Evolutionary conservation across 2,888 invertebrate genomes (phyloP).

Genomic region (Drosophila melanosoma): DNA sequence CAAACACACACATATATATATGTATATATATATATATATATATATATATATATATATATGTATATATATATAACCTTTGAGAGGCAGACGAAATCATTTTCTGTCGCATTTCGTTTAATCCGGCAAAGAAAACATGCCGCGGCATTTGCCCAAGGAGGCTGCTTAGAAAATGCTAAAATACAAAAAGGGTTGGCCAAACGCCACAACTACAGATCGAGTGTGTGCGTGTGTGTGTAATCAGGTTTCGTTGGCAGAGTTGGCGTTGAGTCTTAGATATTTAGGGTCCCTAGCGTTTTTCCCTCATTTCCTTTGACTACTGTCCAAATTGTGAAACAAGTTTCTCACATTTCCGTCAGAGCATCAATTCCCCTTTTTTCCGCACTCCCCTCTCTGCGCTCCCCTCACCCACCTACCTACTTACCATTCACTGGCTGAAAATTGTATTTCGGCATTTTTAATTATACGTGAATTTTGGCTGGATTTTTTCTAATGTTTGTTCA

Average conservation of each 20-base stretch:
- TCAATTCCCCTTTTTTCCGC: neutral
- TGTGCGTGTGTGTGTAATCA: constrained; percentile 41
- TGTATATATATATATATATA: no score
- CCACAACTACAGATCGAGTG: neutral
- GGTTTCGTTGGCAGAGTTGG: constrained; percentile 60
- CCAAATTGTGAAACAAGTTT: constrained; percentile 65
- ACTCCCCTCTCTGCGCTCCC: neutral
- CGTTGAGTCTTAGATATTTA: constrained; percentile 60
- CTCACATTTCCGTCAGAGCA: constrained; percentile 67
- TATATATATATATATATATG: no score
- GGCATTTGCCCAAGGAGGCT: neutral
- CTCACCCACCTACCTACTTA: constrained; percentile 1
- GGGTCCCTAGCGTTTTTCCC: constrained; percentile 42
- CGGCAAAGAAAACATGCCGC: constrained; percentile 73
- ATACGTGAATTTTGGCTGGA: constrained; percentile 48
- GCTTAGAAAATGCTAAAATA: neutral
- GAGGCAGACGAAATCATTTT: constrained; percentile 53
- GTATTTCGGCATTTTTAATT: constrained; percentile 55
- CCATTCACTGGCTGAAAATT: constrained; percentile 20
- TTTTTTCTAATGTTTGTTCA: constrained; percentile 69
- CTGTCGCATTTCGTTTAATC: constrained; percentile 69
- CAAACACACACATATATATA: constrained; percentile 15
- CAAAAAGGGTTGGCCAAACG: constrained; percentile 4
- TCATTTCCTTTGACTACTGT: constrained; percentile 34
- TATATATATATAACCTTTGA: constrained; percentile 4